A percentile compares a stretch with the other conserved stretches of the same genome.
These are phyloP conservation scores for Thunnus maccoyii DNA, from an alignment of 2,113 vertebrate genomes.

Conservation along the genomic window DNA sequence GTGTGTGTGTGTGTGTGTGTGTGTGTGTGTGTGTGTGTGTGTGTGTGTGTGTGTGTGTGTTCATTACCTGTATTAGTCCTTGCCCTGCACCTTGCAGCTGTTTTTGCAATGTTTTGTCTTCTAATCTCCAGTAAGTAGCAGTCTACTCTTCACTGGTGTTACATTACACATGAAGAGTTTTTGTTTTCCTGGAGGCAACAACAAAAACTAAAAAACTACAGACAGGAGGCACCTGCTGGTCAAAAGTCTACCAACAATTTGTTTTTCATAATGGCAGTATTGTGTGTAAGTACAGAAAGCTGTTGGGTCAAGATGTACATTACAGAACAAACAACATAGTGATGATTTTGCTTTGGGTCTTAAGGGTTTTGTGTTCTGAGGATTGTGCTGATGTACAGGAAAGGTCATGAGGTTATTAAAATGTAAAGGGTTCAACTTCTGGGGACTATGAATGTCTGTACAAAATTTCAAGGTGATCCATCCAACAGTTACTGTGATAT, in stretches of 20 bases:
- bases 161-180: constrained; percentile 37
- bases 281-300: background rate
- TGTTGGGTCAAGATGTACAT: no score
- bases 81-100: constrained; percentile 49
- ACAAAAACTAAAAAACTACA: background rate
- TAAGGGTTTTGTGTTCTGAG: no score
- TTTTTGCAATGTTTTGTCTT: constrained; percentile 42
- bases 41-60: background rate
- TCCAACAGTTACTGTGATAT: no score
- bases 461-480: no score
- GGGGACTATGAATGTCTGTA: no score
- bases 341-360: no score
- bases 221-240: constrained; percentile 10
- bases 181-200: constrained; percentile 24
- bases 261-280: background rate
- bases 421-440: no score
- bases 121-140: constrained; percentile 28
- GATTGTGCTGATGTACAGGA: no score
- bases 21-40: constrained; percentile 2
- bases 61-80: constrained; percentile 8
- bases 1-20: background rate
- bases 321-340: no score
- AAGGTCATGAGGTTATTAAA: no score
- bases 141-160: constrained; percentile 24
- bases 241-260: background rate